Base-by-base conservation (phyloP, 2,797 vertebrate genomes). In the Neostethus bicornis region DNA sequence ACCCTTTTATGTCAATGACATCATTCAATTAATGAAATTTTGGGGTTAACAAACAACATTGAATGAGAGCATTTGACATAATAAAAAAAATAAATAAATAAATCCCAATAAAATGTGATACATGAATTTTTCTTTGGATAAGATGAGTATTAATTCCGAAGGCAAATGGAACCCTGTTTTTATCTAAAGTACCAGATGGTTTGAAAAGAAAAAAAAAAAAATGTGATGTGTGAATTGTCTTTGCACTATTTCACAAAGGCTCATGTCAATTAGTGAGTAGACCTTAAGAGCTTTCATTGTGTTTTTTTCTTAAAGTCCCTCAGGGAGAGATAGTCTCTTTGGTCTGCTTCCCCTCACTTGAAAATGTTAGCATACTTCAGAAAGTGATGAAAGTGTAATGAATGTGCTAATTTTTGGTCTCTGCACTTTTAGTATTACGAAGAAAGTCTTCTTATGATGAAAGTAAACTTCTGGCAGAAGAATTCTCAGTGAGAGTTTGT, bases 301-400 rank as follows among this genome's bases (percentile, higher is more conserved):
- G n/a, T n/a, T 79, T 58, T 45, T 52, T 39, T 20, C 29, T 46
- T 54, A 4, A 46, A 54, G 41, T 50, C 31, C 63, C 57, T 51
- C 51, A 47, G 66, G 79, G 58, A 73, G 69, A 53, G 6, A 14
- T 63, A 20, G 61, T 69, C 55, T 67, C 47, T 24, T 56, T 64
- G 42, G 11, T 64, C 69, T 53, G 28, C 59, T 74, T 84, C 58
- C 38, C 35, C 51, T 82, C 26, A 47, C 57, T 81, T 75, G 75
- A 54, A 66, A 83, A 81, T 70, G 77, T 42, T 45, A 45, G 56
- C 77, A 74, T 35, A 71, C 47, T 66, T 73, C 77, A 54, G 79
- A 54, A 84, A 80, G 44, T 80, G 81, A 84, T 84, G 75, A 85
- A 84, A 89, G 66, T 68, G 54, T 69, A 75, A 86, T 80, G 75